phyloP scores from a whole-genome alignment of 2,797 vertebrate species.

The Choloepus didactylus region DNA sequence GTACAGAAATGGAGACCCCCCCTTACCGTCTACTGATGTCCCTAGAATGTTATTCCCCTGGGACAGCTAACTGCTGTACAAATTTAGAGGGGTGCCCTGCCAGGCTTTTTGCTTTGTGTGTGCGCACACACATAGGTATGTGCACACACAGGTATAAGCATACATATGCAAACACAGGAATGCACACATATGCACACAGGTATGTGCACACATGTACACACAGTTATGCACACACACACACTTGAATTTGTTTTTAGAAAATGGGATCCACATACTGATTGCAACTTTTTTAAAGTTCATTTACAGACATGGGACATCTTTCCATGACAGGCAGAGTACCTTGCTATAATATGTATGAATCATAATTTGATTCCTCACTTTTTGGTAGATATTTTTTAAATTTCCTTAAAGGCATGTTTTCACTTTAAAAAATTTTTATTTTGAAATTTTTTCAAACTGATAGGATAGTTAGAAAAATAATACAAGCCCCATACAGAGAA shows the following conservation, averaged over 20 bases:
- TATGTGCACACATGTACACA: background rate
- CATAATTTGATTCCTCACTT: background rate
- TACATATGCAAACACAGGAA: background rate
- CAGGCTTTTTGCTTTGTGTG: background rate
- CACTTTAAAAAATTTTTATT: background rate
- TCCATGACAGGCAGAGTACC: background rate
- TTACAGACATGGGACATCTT: background rate
- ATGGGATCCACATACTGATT: background rate
- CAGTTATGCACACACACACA: too few relatives aligned
- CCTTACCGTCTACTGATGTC: background rate
- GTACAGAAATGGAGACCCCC: background rate
- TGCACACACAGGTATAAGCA: too few relatives aligned
- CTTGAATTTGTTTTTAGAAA: background rate
- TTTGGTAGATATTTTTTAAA: background rate
- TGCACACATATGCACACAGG: background rate
- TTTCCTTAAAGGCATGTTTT: background rate
- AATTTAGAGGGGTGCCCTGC: background rate
- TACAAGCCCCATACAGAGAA: too few relatives aligned
- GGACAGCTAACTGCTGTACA: background rate
- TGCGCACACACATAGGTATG: background rate
- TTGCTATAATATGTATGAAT: too few relatives aligned
- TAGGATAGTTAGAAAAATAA: too few relatives aligned
- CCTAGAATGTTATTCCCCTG: background rate
- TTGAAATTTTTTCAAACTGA: too few relatives aligned
- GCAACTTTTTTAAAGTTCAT: background rate